These are phyloP conservation scores for Zeuzera pyrina DNA, from an alignment of 2,888 invertebrate genomes.

Conservation along the genomic window DNA sequence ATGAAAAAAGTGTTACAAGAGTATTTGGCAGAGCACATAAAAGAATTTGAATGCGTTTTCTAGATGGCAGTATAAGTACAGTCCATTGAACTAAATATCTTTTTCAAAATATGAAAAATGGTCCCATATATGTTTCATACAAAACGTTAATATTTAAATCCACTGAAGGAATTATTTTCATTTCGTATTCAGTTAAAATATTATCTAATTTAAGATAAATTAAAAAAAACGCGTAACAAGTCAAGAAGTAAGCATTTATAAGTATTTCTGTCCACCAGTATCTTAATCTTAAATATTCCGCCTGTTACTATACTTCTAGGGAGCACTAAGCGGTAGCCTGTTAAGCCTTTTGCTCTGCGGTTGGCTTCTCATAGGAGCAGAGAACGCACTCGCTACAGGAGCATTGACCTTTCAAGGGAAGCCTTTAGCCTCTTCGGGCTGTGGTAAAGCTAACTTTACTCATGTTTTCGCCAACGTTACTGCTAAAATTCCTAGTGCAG, in stretches of 20 bases:
- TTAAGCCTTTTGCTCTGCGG: slow-evolving; percentile 61
- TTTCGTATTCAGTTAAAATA: too few species aligned
- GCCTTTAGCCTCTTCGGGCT: slow-evolving; percentile 51
- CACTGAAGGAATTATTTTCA: too few species aligned
- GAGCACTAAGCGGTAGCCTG: slow-evolving; percentile 69
- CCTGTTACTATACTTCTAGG: slow-evolving; percentile 30
- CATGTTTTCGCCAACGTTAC: slow-evolving; percentile 39
- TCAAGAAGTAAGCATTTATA: neutral
- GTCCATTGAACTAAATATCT: too few species aligned
- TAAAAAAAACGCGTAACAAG: neutral
- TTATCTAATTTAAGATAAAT: neutral
- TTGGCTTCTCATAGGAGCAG: slow-evolving; percentile 67
- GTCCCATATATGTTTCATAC: too few species aligned
- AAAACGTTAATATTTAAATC: too few species aligned
- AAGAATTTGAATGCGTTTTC: too few species aligned
- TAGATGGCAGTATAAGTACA: too few species aligned
- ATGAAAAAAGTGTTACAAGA: too few species aligned
- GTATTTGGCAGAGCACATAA: too few species aligned
- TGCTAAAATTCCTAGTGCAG: slow-evolving; percentile 30
- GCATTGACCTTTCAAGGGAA: slow-evolving; percentile 65
- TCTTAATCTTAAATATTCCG: neutral
- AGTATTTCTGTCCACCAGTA: neutral
- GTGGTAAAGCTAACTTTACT: slow-evolving; percentile 57
- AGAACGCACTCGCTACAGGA: slow-evolving; percentile 59
- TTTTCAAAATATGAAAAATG: too few species aligned